These are phyloP conservation scores for Malurus cyaneus DNA, from an alignment of 2,113 vertebrate species.

Conservation along the genomic window DNA sequence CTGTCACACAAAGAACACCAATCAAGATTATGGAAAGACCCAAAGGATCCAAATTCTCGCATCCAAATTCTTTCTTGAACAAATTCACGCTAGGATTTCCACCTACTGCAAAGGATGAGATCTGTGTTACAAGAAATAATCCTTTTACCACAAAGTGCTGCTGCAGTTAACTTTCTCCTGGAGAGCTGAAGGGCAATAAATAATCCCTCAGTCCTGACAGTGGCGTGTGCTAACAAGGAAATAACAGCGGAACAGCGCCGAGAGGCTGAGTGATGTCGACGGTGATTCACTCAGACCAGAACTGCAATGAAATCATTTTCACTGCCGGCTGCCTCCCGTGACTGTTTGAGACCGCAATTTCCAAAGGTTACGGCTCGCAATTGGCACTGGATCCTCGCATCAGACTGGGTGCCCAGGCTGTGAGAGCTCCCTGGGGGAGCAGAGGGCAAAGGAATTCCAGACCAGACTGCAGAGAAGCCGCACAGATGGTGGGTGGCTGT, in stretches of 20 bases:
- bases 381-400: not conserved
- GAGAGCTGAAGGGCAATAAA: not conserved
- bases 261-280: slow-evolving; percentile 24
- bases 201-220: not conserved
- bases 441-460: accelerated
- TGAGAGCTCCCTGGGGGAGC: not conserved
- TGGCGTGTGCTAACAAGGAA: not conserved
- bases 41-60: not conserved
- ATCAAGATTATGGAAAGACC: not conserved
- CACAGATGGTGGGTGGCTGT: not conserved
- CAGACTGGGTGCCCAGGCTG: not conserved
- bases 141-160: not conserved
- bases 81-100: not conserved
- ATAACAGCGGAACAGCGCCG: not conserved
- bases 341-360: not conserved
- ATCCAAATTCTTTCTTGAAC: not conserved
- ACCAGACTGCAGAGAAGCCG: not conserved
- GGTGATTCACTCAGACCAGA: not conserved
- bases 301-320: slow-evolving; percentile 20
- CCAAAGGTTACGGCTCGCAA: not conserved
- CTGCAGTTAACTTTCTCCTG: not conserved
- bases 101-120: not conserved
- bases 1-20: not conserved
- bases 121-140: not conserved
- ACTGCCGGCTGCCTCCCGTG: not conserved